Conservation (phyloP, 2,797 vertebrate species). For the Delichon dasypus region DNA sequence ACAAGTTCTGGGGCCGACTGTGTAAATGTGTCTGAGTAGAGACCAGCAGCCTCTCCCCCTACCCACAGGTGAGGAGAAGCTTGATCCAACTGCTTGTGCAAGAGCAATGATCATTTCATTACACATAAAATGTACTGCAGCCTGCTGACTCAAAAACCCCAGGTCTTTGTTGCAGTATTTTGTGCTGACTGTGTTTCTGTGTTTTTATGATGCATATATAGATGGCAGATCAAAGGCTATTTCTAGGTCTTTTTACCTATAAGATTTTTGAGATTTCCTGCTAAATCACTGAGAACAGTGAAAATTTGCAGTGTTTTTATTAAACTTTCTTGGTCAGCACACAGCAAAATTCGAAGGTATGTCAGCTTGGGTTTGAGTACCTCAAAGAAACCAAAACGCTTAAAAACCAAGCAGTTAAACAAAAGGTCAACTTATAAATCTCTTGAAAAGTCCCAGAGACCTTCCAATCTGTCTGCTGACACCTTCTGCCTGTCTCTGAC, state of each 20-base stretch:
- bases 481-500: slow-evolving; percentile 50
- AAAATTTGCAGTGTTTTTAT: slow-evolving; percentile 8
- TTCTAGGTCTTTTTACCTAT: slow-evolving; percentile 4
- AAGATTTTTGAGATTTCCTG: slow-evolving; percentile 32
- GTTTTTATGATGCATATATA: not conserved
- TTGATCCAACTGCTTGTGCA: not conserved
- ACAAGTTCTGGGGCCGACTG: too few relatives aligned
- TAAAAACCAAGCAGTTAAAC: slow-evolving; percentile 22
- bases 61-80: not conserved
- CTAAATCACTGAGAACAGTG: not conserved
- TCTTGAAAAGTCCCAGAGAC: slow-evolving; percentile 44
- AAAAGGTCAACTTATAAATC: slow-evolving; percentile 31
- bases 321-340: slow-evolving; percentile 19
- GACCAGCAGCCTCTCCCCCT: not conserved
- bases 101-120: not conserved
- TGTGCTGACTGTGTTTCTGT: not conserved
- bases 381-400: slow-evolving; percentile 45
- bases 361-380: not conserved
- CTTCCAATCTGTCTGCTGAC: slow-evolving; percentile 52
- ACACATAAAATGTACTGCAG: not conserved
- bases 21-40: not conserved
- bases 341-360: slow-evolving; percentile 8
- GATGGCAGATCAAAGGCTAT: not conserved
- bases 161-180: not conserved
- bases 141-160: not conserved